phyloP scores from a whole-genome alignment of 2,797 vertebrate genomes.

The Ctenochaetus hawaiiensis region DNA sequence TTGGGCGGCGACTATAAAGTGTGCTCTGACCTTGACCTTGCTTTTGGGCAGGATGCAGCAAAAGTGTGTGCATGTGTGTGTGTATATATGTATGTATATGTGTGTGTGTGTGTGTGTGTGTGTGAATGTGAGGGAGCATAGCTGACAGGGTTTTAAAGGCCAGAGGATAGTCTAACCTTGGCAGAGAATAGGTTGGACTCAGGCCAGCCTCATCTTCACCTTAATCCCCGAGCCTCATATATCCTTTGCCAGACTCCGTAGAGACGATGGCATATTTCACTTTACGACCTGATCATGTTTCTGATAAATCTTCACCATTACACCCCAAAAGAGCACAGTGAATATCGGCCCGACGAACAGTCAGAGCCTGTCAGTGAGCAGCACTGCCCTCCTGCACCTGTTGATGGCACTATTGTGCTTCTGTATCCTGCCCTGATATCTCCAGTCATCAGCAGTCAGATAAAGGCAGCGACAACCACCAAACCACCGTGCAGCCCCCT shows the following conservation, averaged over 20 bases:
- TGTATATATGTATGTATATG: slow-evolving; percentile 1
- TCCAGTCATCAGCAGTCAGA: slow-evolving; percentile 59
- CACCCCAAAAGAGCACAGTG: slow-evolving; percentile 56
- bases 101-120: slow-evolving; percentile 6
- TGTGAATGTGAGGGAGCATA: slow-evolving; percentile 2
- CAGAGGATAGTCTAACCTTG: slow-evolving; percentile 78
- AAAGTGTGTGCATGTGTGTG: slow-evolving; percentile 6
- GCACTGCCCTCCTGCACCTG: slow-evolving; percentile 57
- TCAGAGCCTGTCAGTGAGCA: slow-evolving; percentile 9
- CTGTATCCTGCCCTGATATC: slow-evolving; percentile 31
- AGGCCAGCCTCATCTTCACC: slow-evolving; percentile 71
- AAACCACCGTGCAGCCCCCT: slow-evolving; percentile 45
- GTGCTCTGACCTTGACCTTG: slow-evolving; percentile 68
- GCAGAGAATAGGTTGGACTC: slow-evolving; percentile 72
- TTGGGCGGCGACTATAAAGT: slow-evolving; percentile 42
- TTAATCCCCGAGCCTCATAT: slow-evolving; percentile 67
- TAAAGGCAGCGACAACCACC: slow-evolving; percentile 46
- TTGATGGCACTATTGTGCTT: slow-evolving; percentile 79
- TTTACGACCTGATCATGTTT: slow-evolving; percentile 74
- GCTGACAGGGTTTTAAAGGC: slow-evolving; percentile 69
- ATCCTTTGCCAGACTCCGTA: slow-evolving; percentile 65
- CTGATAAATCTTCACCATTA: slow-evolving; percentile 74
- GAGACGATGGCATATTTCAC: slow-evolving; percentile 70
- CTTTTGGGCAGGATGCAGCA: slow-evolving; percentile 53
- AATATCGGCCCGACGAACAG: slow-evolving; percentile 25